These are phyloP conservation scores for Lithobates pipiens DNA, from an alignment of 2,797 vertebrate genomes.

Conservation along the genomic window DNA sequence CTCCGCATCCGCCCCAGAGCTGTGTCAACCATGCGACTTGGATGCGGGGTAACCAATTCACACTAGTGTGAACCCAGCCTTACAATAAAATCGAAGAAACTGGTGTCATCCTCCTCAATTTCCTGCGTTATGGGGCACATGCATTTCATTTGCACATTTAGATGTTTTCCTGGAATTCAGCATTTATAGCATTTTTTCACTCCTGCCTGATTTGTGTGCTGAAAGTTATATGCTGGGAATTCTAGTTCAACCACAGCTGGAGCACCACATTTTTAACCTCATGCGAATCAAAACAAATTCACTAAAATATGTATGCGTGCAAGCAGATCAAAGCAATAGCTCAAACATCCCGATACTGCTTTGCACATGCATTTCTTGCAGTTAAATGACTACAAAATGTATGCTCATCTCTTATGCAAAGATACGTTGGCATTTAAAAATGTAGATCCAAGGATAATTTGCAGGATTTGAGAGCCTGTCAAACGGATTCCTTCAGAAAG, in stretches of 20 bases:
- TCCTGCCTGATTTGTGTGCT: not conserved
- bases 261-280: not conserved
- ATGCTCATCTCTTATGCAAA: slow-evolving; percentile 28
- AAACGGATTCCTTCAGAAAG: slow-evolving; percentile 14
- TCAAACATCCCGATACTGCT: not conserved
- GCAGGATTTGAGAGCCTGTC: slow-evolving; percentile 2
- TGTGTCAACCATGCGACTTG: too few species aligned
- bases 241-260: not conserved
- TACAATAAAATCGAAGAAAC: not conserved
- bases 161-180: too few species aligned
- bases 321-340: slow-evolving; percentile 36
- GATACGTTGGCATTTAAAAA: slow-evolving; percentile 24
- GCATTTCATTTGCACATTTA: not conserved
- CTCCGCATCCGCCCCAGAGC: too few species aligned
- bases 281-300: not conserved
- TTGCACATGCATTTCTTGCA: slow-evolving; percentile 7
- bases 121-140: not conserved
- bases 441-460: slow-evolving; percentile 36
- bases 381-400: slow-evolving; percentile 48
- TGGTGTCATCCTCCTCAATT: too few species aligned
- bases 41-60: too few species aligned
- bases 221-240: not conserved
- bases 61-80: too few species aligned
- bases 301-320: slow-evolving; percentile 42
- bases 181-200: too few species aligned